Evolutionary conservation across 2,888 invertebrate genomes (phyloP), one percentile per base, ranked within the genome.

Genomic region (Apamea epomidion): DNA sequence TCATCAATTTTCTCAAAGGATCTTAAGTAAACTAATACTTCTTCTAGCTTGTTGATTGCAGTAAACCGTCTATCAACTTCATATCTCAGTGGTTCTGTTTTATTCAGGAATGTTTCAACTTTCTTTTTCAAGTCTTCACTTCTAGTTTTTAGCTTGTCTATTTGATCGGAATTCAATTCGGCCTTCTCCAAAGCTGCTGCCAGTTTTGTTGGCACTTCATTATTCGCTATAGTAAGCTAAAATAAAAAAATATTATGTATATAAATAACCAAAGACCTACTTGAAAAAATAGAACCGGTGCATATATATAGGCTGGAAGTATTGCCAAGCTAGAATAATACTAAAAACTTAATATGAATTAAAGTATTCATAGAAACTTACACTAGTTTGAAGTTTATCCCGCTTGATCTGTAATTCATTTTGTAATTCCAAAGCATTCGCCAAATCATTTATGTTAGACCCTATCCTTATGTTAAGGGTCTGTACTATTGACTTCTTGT

Each of bases 1-100:
- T 98, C 97, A 92, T 98, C 98, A 88, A 98, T 97, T 91, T 97
- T 97, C 91, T 98, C 97, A 87, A 98, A 97, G 68, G 98, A 97
- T 91, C 97, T 97, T 78, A 98, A 94, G 94, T 99, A 99, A 67
- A 97, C 94, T 29, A 98, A 95, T 78, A 97, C 97, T 83, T 97
- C 97, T 87, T 97, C 96, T 4, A 98, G 92, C 90, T 97, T 97
- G 60, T 93, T 93, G 65, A 97, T 95, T 5, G 97, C 95, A 88
- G 96, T 93, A 88, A 96, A 95, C 72, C 94, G 92, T 78, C 93
- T 94, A 80, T 96, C 94, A 54, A 98, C 92, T 89, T 97, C 97
- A 48, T 90, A 90, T 73, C 95, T 92, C 45, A 98, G 93, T 51
- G 96, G 95, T 85, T 95, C 93, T 54, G 95, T 96, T 91, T 93